These are phyloP conservation scores for Chelonia mydas DNA, from an alignment of 2,797 vertebrate genomes.

Conservation along the genomic window DNA sequence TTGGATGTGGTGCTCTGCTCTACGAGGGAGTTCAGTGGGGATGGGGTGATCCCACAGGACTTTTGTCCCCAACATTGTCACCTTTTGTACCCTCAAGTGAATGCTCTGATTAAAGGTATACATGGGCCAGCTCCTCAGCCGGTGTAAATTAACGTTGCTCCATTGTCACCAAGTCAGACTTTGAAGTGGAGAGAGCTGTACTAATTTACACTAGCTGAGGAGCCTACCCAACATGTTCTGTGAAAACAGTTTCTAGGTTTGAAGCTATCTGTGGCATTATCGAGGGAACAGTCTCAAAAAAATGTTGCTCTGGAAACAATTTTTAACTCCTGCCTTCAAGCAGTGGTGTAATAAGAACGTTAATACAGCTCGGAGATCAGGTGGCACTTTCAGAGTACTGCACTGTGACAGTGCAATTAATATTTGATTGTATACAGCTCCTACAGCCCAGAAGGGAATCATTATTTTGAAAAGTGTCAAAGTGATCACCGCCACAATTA, in stretches of 20 bases:
- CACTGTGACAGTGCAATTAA: neutral
- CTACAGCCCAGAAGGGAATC: neutral
- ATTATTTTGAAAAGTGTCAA: neutral
- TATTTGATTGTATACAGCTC: neutral
- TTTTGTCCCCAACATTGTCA: neutral
- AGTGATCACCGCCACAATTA: accelerated
- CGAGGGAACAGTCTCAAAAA: neutral
- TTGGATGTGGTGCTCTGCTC: neutral
- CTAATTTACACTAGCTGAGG: neutral
- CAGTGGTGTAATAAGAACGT: neutral
- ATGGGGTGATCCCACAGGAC: neutral
- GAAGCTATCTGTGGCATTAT: neutral
- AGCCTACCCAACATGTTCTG: neutral
- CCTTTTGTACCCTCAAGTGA: neutral
- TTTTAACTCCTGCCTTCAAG: neutral
- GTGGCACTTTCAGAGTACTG: neutral
- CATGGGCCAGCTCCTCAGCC: neutral
- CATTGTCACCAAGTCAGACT: neutral
- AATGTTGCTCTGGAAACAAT: accelerated
- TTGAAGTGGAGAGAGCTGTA: neutral
- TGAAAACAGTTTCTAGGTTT: neutral
- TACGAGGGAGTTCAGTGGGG: neutral
- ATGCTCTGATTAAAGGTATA: neutral
- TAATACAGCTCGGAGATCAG: neutral
- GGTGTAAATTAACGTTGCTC: neutral